Base-by-base conservation (phyloP, 1,140 invertebrate genomes). In the Micrasema minimum region DNA sequence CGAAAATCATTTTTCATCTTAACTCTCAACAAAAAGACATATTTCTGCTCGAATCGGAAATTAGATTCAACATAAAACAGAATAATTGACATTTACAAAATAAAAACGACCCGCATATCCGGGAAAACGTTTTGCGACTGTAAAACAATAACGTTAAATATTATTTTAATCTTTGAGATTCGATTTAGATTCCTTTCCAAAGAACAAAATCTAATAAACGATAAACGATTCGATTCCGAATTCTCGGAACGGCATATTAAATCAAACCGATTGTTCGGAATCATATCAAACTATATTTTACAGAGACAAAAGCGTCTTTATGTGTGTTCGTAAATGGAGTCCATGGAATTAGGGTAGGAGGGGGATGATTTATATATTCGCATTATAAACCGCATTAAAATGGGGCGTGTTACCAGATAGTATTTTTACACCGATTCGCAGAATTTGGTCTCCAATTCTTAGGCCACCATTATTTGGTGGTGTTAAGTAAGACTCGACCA, bases 341-440 rank as follows among this genome's bases (percentile, higher is more conserved):
- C 46, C 18, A 50, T 43, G 46, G n/a, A n/a, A n/a, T n/a, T n/a
- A n/a, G n/a, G n/a, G 43, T 45, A 38, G 57, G 67, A 50, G 26
- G 22, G 55, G 55, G 18, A 57, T 31, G 23, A 71, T 71, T 71
- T 71, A 71, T 66, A 48, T 51, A 14, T 51, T 50, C 64, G 31
- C 64, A 66, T 66, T 66, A 53, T 38, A 35, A 46, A 18, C 45
- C 37, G 53, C 66, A 68, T 68, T 68, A 68, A 68, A 68, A 46
- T 53, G 61, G 43, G 23, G 69, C 69, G 69, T 66, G 70, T 64
- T 37, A 72, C 66, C 37, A 37, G 62, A 59, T 59, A 61, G 62
- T 59, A 72, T 72, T 72, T 72, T 57, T 61, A 55, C 70, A 59
- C 18, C 57, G 69, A 48, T 41, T 38, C 45, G 9, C 9, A 14